Percentiles rank a stretch among this genome's conserved stretches.
These are phyloP conservation scores for Oplegnathus fasciatus DNA, from an alignment of 2,113 vertebrate genomes.

Conservation along the genomic window DNA sequence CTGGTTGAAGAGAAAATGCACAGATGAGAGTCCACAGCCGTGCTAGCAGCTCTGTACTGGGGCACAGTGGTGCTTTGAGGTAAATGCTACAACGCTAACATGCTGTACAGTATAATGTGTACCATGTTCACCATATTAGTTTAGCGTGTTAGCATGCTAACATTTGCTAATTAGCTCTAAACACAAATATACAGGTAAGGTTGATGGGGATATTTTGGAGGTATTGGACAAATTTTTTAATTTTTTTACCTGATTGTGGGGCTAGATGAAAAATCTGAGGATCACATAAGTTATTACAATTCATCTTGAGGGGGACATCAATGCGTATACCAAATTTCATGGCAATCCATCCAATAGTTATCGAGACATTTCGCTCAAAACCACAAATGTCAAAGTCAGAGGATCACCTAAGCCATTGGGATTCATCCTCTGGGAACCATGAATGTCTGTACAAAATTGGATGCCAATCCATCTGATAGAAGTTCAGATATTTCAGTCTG, in stretches of 20 bases:
- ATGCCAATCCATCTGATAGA: background rate
- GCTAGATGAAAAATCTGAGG: no score
- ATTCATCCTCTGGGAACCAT: background rate
- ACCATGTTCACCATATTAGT: background rate
- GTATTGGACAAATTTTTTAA: background rate
- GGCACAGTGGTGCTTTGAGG: no score
- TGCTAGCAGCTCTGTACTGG: no score
- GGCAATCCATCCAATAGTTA: background rate
- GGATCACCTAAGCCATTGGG: background rate
- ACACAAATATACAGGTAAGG: background rate
- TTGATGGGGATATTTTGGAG: background rate
- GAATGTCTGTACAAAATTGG: no score
- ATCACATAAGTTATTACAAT: background rate
- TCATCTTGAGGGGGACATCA: background rate
- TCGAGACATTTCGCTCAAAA: background rate
- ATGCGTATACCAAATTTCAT: background rate
- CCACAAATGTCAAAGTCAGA: background rate
- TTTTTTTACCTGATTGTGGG: background rate
- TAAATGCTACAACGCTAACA: background rate
- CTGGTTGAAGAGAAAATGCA: background rate
- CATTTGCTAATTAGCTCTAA: background rate
- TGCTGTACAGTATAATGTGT: background rate
- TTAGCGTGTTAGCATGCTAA: background rate
- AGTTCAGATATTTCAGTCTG: background rate
- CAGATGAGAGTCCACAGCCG: background rate